Evolutionary conservation across 2,113 vertebrate genomes (phyloP), one percentile per base, ranked within the genome.

Genomic region (Anarhynchus alexandrinus): DNA sequence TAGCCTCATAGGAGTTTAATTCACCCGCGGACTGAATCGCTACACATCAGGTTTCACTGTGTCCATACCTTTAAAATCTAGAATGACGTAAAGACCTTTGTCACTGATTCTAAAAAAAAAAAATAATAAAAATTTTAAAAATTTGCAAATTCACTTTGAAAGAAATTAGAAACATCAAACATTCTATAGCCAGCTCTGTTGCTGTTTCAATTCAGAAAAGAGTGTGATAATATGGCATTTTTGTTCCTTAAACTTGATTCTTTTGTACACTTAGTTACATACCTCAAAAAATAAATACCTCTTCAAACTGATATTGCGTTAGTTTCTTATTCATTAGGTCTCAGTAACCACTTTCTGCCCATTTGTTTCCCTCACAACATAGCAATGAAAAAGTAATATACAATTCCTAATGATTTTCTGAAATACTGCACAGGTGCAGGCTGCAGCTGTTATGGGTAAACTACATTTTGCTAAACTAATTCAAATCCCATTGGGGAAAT

Each of bases 401-500:
- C 82, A 94, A 81, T 93, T 96, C 72, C 71, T 92, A 96, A 96
- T 94, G 81, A 95, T 94, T 95, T 97, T 97, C 72, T 94, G 85
- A 97, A 96, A 96, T 88, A 95, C 73, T 74, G 95, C 96, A 98
- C 98, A 98, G 98, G 97, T 98, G 98, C 97, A 97, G 69, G 88
- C 82, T 97, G 93, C 98, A 98, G 98, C 97, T 98, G 98, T 96
- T 97, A 94, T 92, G 95, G 90, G 95, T 96, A 98, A 98, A 97
- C 96, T 97, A 77, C 91, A 85, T 96, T 98, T 95, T 96, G 72
- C 92, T 97, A 93, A 97, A 97, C 96, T 96, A 98, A 97, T 97
- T 97, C 93, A 87, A 92, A 85, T 96, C 96, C 97, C 96, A 80
- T 67, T 88, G 91, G 95, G 96, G 93, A 97, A 98, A 97, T 36